Evolutionary conservation across 1,140 invertebrate genomes (phyloP), one percentile per base, ranked within the genome.

Genomic region (Chionoecetes opilio): DNA sequence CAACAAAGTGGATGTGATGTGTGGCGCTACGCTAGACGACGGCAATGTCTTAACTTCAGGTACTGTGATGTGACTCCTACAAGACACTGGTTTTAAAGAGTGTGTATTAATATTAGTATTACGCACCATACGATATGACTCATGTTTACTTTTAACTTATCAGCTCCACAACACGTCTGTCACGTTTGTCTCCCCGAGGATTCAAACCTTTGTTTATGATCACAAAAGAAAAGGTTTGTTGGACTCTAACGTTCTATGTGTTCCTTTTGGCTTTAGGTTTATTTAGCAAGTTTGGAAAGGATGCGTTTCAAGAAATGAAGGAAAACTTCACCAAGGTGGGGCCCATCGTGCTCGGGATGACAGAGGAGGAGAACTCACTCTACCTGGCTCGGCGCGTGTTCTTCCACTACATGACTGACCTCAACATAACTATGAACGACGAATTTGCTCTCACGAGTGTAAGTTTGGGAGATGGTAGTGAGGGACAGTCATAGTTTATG

Each of bases 1-100:
- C 37, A 93, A 93, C 29, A 85, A 86, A 82, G 92, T 93, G 34
- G 75, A 86, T 26, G 38, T 93, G 3, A 93, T 93, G 0, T 86
- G 35, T 11, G 92, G 92, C 3, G 3, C 41, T 21, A 86, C 17
- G 53, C 34, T 29, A 6, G 82, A 93, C n/a, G 92, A 93, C 26
- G 92, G 92, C 6, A 75, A 1, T 26, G 9, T 75, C 2, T 17
- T 75, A 6, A n/a, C 63, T 2, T 17, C 63, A 75, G 63, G 63
- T 75, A n/a, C n/a, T n/a, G n/a, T n/a, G n/a, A n/a, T n/a, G n/a
- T n/a, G n/a, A n/a, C n/a, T n/a, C n/a, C n/a, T n/a, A n/a, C n/a
- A n/a, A n/a, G n/a, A n/a, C n/a, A n/a, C n/a, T n/a, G n/a, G n/a
- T n/a, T n/a, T n/a, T n/a, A n/a, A n/a, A n/a, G n/a, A n/a, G n/a